Base-by-base conservation (phyloP, 2,888 invertebrate species). In the Drosophila cracens region DNA sequence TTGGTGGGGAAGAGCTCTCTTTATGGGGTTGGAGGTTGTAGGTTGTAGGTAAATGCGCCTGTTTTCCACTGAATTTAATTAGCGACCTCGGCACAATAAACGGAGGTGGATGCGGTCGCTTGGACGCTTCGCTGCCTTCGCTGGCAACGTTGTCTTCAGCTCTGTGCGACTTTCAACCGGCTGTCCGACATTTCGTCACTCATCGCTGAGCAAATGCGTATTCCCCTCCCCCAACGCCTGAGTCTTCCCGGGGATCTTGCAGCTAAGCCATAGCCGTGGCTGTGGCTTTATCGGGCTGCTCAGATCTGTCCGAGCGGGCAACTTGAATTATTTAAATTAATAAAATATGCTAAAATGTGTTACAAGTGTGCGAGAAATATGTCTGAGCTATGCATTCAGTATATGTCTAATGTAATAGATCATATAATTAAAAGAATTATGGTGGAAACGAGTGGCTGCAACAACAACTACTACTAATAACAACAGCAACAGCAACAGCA, bases 351-450 rank as follows among this genome's bases (percentile, higher is more conserved):
- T 91, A 91, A 90, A 91, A 89, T 87, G 85, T 80, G 78, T 83
- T 88, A 90, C 86, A 90, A 86, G 89, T 81, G 79, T 83, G 84
- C 80, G 73, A 80, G 84, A 89, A 83, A 83, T 81, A 79, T 77
- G 80, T 60, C 49, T 65, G 51, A 27, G 38, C 61, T 40, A 40
- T 65, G 65, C 66, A 63, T 70, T 60, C 63, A 58, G 49, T 58
- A 25, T 56, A 48, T 54, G 53, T 67, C 74, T 43, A 71, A 74
- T 80, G 89, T 88, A 91, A 91, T 91, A 90, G 83, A 91, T 91
- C 91, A 91, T 91, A 87, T 89, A 91, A 90, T 90, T 91, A 91
- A 81, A 90, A 90, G 91, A 90, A 87, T 86, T 89, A 87, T 87
- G 88, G 76, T 82, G 87, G 89, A 85, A 85, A 85, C 76, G 27